These are phyloP conservation scores for Hermaeophaga mercurialis DNA, from an alignment of 2,888 invertebrate species.

Conservation along the genomic window DNA sequence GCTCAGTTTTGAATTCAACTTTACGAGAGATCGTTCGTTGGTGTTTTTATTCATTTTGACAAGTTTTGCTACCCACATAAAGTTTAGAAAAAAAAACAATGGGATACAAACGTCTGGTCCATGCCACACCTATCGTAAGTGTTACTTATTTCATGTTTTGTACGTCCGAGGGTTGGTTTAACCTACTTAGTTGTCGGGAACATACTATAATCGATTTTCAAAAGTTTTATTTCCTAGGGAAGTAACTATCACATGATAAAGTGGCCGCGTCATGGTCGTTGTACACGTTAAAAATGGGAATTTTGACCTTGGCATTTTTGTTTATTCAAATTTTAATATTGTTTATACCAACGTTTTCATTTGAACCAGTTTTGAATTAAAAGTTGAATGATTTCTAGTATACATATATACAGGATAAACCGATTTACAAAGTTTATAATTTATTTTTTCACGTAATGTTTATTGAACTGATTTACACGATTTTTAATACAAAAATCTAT, in stretches of 20 bases:
- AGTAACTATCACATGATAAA: neutral
- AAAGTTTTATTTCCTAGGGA: neutral
- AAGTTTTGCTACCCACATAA: neutral
- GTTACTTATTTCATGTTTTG: conserved; percentile 7
- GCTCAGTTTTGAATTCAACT: neutral
- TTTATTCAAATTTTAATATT: too few relatives aligned
- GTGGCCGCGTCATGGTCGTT: neutral
- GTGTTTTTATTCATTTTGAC: neutral
- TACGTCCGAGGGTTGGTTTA: neutral
- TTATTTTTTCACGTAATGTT: too few relatives aligned
- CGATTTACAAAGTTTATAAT: too few relatives aligned
- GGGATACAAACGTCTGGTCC: conserved; percentile 36
- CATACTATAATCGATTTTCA: neutral
- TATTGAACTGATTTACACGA: too few relatives aligned
- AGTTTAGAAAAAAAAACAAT: conserved; percentile 5
- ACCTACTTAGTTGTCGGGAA: neutral
- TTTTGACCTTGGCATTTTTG: neutral
- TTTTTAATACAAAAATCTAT: too few relatives aligned
- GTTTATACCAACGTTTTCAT: too few relatives aligned
- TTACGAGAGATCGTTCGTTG: neutral
- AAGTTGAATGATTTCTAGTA: too few relatives aligned
- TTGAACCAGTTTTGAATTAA: too few relatives aligned
- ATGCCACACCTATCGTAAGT: conserved; percentile 37
- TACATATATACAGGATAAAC: too few relatives aligned
- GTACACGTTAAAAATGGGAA: neutral